Percentiles rank a stretch among this genome's conserved stretches.
Evolutionary conservation across 2,797 vertebrate genomes (phyloP).

Genomic region (Takifugu rubripes): DNA sequence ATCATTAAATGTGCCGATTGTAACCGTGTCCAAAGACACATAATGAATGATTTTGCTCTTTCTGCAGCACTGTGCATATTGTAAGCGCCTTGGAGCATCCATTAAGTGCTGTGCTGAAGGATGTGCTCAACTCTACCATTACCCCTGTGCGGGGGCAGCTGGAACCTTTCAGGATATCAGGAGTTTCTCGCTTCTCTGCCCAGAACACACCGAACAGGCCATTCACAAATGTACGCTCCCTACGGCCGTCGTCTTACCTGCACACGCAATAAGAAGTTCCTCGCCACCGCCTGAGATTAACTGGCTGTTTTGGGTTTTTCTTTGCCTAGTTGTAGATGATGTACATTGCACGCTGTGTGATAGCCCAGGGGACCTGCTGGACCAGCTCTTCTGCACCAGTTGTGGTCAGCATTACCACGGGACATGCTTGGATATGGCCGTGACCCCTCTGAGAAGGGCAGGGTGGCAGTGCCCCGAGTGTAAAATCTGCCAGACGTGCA

Average conservation of each 20-base stretch:
- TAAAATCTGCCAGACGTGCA: conserved; percentile 99
- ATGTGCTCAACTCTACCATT: conserved; percentile 96
- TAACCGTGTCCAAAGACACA: conserved; percentile 2
- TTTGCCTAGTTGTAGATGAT: conserved; percentile 84
- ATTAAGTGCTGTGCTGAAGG: conserved; percentile 99
- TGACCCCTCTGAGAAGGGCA: conserved; percentile 92
- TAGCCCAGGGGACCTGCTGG: conserved; percentile 93
- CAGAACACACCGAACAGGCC: conserved; percentile 93
- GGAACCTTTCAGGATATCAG: conserved; percentile 97
- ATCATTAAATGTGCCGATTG: conserved; percentile 3
- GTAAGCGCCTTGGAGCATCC: conserved; percentile 99
- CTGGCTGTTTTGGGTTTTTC: not conserved
- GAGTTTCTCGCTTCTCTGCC: conserved; percentile 91
- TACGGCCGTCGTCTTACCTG: not conserved
- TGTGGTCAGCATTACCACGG: conserved; percentile 99
- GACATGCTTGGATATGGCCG: conserved; percentile 95
- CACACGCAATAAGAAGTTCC: too few relatives aligned
- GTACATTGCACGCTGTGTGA: conserved; percentile 95
- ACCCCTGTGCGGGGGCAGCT: conserved; percentile 95
- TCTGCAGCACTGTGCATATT: conserved; percentile 96
- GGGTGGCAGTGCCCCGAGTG: conserved; percentile 98
- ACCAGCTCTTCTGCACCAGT: conserved; percentile 99
- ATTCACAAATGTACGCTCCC: conserved; percentile 87
- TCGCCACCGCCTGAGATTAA: not conserved
- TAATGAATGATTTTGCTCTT: conserved; percentile 17